A percentile compares a stretch with the other conserved stretches of the same genome.
Evolutionary conservation across 2,113 vertebrate genomes (phyloP).

Genomic region (Chamaea fasciata): DNA sequence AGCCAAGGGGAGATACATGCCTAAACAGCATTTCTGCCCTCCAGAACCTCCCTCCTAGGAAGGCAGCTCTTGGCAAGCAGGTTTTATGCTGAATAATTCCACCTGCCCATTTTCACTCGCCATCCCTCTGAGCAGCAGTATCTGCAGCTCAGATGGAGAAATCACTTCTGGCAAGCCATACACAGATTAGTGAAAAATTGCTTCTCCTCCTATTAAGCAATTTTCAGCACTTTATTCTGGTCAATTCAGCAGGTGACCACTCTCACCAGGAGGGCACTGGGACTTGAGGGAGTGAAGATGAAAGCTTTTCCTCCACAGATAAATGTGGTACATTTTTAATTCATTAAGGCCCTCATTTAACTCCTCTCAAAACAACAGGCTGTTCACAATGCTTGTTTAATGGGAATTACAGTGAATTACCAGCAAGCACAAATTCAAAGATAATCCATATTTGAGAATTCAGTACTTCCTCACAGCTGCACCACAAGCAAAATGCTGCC

Average conservation of each 20-base stretch:
- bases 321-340: neutral
- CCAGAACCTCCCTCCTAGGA: neutral
- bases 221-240: constrained; percentile 20
- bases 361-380: neutral
- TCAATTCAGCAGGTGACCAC: constrained; percentile 4
- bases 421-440: neutral
- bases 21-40: neutral
- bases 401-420: neutral
- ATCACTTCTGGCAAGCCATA: neutral
- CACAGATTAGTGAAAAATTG: constrained; percentile 2
- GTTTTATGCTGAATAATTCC: neutral
- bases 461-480: neutral
- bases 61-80: neutral
- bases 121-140: neutral
- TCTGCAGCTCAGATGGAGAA: neutral
- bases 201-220: neutral
- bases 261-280: neutral
- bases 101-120: neutral
- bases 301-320: neutral
- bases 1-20: neutral
- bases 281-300: neutral
- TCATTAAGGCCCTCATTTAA: neutral
- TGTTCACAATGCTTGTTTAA: neutral
- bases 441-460: neutral
- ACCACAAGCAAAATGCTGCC: neutral